phyloP scores from a whole-genome alignment of 1,140 invertebrate genomes.

The Drosophila sechellia region DNA sequence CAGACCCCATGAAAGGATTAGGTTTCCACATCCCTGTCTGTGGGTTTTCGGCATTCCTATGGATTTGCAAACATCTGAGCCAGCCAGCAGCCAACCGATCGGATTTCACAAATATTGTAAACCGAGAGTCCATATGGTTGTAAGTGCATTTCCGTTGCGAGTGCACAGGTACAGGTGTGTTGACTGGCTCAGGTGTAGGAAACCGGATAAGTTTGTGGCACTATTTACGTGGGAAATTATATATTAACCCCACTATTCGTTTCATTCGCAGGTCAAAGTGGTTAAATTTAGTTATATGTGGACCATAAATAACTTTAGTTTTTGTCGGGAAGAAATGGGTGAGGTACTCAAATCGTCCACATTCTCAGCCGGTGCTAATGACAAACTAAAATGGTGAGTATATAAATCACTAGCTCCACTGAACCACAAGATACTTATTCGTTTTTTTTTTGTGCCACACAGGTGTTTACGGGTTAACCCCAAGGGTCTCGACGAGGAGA shows the following conservation, averaged over 20 bases:
- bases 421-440: not conserved
- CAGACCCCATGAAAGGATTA: conserved; percentile 40
- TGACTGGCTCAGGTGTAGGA: conserved; percentile 17
- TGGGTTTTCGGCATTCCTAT: conserved; percentile 64
- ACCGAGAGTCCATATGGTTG: conserved; percentile 61
- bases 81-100: conserved; percentile 23
- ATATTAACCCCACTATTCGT: not conserved
- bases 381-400: conserved; percentile 98
- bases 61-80: conserved; percentile 58
- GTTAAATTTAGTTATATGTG: conserved; percentile 99
- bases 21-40: conserved; percentile 37
- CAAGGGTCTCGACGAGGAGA: conserved; percentile 99
- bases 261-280: conserved; percentile 95
- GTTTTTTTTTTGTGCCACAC: conserved; percentile 40
- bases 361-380: conserved; percentile 99
- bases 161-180: conserved; percentile 39
- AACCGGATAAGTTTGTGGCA: conserved; percentile 22
- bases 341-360: conserved; percentile 99
- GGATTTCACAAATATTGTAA: conserved; percentile 57
- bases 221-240: not conserved
- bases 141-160: conserved; percentile 69
- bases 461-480: conserved; percentile 99
- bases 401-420: not conserved
- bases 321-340: conserved; percentile 99
- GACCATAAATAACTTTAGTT: conserved; percentile 99